Base-by-base conservation (phyloP, 2,797 vertebrate species). In the Sebastiscus tertius region DNA sequence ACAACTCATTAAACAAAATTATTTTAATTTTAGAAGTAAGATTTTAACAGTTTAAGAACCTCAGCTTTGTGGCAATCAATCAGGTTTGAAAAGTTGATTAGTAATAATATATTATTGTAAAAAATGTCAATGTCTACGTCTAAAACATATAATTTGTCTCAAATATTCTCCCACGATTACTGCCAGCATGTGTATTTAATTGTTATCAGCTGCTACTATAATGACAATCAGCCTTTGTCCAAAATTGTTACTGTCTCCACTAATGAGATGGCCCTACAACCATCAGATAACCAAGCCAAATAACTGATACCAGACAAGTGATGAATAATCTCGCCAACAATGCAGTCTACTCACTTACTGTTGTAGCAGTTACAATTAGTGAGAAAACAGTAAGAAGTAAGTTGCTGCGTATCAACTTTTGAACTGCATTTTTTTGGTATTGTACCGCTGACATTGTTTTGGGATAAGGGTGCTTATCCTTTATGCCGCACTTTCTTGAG, bases 261-360 rank as follows among this genome's bases (percentile, higher is more conserved):
- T 84, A 86, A 88, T 86, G 81, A 86, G 83, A 77, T 75, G 72
- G 22, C 63, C 63, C 79, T 82, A 60, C 80, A 84, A 79, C 10
- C 34, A 82, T 59, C 74, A 72, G n/a, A 85, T 62, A 73, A 77
- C 60, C 18, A 79, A 70, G 68, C 60, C 74, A 75, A 68, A 59
- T 46, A 55, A 76, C n/a, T 31, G 71, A 69, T 80, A 83, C 77
- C 72, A 83, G 72, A 77, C 59, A 63, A 79, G 24, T 56, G 27
- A 80, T 78, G 80, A 82, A 76, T 54, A 70, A 79, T 65, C 59
- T 26, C 31, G 59, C 31, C 18, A 56, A 55, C 74, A 49, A 36
- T 62, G 49, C n/a, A 20, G 11, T 71, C 60, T 31, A 58, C 34
- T 34, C 46, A 29, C 58, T 77, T 60, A 60, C 59, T 63, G 10